Conservation (phyloP, 1,140 invertebrate genomes). For the Drosophila saltans region DNA sequence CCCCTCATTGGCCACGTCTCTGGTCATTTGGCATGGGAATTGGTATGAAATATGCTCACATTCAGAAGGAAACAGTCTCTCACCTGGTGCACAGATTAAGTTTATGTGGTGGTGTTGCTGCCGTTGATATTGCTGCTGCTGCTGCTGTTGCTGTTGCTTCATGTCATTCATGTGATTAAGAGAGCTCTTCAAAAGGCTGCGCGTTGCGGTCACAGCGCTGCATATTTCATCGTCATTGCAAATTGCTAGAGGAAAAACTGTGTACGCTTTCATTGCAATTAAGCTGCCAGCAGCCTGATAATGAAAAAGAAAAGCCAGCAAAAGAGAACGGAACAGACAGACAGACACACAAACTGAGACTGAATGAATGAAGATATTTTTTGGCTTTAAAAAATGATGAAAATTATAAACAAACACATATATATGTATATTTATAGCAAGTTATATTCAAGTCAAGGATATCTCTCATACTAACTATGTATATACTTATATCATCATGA, state of each 20-base stretch:
- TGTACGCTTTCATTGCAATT: slow-evolving; percentile 75
- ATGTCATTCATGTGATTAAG: slow-evolving; percentile 76
- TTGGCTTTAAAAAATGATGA: slow-evolving; percentile 5
- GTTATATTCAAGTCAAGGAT: slow-evolving; percentile 1
- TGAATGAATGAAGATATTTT: slow-evolving; percentile 17
- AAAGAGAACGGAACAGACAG: not conserved
- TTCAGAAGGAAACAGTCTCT: slow-evolving; percentile 46
- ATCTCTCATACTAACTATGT: not conserved
- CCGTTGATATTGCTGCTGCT: slow-evolving; percentile 11
- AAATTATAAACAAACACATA: not conserved
- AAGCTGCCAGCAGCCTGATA: slow-evolving; percentile 67
- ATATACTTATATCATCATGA: not conserved
- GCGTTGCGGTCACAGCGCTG: slow-evolving; percentile 42
- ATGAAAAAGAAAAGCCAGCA: slow-evolving; percentile 59
- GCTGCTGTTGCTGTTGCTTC: slow-evolving; percentile 27
- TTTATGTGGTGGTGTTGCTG: slow-evolving; percentile 53
- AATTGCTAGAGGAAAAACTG: slow-evolving; percentile 70
- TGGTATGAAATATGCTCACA: slow-evolving; percentile 2
- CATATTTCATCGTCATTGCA: slow-evolving; percentile 65
- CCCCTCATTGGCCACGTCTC: not conserved
- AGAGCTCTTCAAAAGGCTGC: slow-evolving; percentile 36
- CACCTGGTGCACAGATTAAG: slow-evolving; percentile 65
- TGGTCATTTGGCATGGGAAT: slow-evolving; percentile 3
- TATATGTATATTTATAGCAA: not conserved
- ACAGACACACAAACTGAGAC: not conserved